Evolutionary conservation across 35 echinoderm and acorn worm genomes (phyloP), one percentile per base, ranked within the genome.

Genomic region (Acanthaster planci): DNA sequence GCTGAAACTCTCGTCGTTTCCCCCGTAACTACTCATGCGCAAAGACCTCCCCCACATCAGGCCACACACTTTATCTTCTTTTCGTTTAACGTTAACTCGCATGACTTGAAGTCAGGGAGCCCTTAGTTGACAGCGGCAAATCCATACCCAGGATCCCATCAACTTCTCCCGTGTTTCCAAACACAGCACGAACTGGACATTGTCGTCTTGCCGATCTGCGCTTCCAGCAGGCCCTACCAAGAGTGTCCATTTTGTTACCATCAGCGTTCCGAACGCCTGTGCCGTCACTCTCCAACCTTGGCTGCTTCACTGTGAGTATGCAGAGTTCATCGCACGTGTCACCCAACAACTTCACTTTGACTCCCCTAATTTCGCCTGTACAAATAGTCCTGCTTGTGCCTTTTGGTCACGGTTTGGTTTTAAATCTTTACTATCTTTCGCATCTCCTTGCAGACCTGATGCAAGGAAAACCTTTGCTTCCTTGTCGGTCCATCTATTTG

Each of bases 81-180:
- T 17, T 36, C 77, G 39, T 79, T 23, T 42, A 79, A 38, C 1
- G 15, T 18, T 10, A 79, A 36, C 38, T 79, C 27, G 16, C 14
- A 36, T 14, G 19, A 8, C 1, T 84, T 38, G 29, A 55, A 84
- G 21, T 84, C n/a, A 84, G 37, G 21, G 54, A 18, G 9, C 53
- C 32, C 15, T 39, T 39, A 27, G 55, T 35, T 3, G 35, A 14
- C 31, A 60, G 8, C 10, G 67, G 22, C 10, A 84, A 84, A 67
- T 84, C 82, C 82, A 84, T 67, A 0, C 82, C 82, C 6, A 84
- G 7, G n/a, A 84, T 84, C 37, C 82, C 82, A 17, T 84, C 82
- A 8, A 79, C 14, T 40, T 10, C 0, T n/a, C n/a, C n/a, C n/a
- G n/a, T n/a, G n/a, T n/a, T n/a, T n/a, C n/a, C n/a, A n/a, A n/a